A percentile compares a stretch with the other conserved stretches of the same genome.
Conservation (phyloP, 2,797 vertebrate species). For the Eulemur rubriventer region DNA sequence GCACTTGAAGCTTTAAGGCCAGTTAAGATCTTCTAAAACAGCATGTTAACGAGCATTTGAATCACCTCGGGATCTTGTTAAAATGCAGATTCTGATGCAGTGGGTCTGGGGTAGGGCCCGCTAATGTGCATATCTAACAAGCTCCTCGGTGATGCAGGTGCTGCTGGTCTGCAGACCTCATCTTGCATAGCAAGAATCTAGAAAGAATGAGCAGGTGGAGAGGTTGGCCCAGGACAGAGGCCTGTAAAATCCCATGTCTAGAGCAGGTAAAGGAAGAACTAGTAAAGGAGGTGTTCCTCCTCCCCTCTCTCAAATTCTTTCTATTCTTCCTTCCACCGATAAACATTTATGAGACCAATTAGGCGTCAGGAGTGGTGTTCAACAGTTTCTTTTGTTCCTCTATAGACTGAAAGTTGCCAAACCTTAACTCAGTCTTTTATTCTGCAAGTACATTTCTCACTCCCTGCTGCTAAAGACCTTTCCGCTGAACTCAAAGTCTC, state of each 20-base stretch:
- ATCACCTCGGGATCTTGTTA: background rate
- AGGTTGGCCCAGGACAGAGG: background rate
- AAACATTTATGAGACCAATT: conserved; percentile 18
- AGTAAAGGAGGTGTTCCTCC: no score
- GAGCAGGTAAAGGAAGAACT: background rate
- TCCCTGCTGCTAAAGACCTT: conserved; percentile 71
- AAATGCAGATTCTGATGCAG: background rate
- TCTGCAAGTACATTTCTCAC: conserved; percentile 56
- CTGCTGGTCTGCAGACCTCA: background rate
- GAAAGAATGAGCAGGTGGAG: background rate
- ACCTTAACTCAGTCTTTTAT: conserved; percentile 54
- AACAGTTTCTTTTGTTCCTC: conserved; percentile 35
- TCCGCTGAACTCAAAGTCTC: conserved; percentile 46
- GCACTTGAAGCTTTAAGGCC: background rate
- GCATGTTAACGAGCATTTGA: background rate
- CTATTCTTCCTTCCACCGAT: background rate
- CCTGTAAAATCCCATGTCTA: background rate
- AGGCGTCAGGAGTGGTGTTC: background rate
- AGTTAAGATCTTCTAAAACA: background rate
- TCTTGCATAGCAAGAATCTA: background rate
- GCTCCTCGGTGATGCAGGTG: background rate
- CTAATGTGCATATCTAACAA: background rate
- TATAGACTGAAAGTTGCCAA: conserved; percentile 40
- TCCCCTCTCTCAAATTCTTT: background rate
- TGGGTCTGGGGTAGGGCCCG: background rate